Conservation (phyloP, 2,113 vertebrate genomes). For the Nerophis lumbriciformis region DNA sequence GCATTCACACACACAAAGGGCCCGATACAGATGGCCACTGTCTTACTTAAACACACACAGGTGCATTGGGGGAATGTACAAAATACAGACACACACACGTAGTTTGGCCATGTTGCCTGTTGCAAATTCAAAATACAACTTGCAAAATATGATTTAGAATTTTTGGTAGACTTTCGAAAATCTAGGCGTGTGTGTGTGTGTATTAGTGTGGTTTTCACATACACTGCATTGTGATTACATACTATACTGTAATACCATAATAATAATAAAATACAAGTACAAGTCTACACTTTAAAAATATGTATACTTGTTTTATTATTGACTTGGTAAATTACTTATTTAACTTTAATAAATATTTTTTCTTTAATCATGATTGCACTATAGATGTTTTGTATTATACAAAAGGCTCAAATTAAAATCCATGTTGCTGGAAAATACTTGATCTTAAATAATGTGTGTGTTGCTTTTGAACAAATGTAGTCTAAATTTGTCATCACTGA, state of each 20-base stretch:
- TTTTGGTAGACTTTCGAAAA: no score
- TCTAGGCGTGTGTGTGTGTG: not conserved
- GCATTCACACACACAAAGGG: constrained; percentile 41
- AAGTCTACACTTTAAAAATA: not conserved
- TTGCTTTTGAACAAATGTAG: no score
- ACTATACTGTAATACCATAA: no score
- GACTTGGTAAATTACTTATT: no score
- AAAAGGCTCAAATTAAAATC: no score
- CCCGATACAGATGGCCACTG: constrained; percentile 6
- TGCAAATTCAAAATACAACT: no score
- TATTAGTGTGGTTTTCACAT: not conserved
- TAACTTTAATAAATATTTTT: no score
- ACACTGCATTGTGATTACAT: not conserved
- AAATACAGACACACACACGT: not conserved
- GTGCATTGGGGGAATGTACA: constrained; percentile 30
- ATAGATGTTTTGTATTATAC: no score
- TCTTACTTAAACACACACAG: constrained; percentile 43
- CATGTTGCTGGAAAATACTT: no score
- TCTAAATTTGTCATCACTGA: not conserved
- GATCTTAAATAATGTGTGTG: no score
- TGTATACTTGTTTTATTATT: not conserved
- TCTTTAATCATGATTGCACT: no score
- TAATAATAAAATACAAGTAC: no score
- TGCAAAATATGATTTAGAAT: not conserved
- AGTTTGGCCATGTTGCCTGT: not conserved